Percentiles rank a stretch among this genome's conserved stretches.
phyloP scores from a whole-genome alignment of 2,113 vertebrate genomes.

The Turdus rufiventris region DNA sequence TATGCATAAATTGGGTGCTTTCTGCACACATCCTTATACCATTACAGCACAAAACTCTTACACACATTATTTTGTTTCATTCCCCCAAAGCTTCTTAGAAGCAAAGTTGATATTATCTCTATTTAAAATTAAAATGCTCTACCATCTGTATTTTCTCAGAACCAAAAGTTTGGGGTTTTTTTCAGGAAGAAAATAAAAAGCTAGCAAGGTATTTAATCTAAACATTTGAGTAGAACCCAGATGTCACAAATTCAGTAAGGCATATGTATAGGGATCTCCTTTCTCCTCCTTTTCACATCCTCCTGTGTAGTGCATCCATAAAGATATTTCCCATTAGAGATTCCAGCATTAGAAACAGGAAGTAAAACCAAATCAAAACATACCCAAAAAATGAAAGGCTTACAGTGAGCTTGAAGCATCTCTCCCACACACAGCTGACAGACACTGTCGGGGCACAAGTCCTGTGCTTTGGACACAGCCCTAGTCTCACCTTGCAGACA shows the following conservation, averaged over 20 bases:
- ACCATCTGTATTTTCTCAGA: not conserved
- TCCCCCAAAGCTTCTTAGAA: not conserved
- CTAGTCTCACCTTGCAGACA: rapidly evolving
- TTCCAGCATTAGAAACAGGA: not conserved
- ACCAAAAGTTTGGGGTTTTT: not conserved
- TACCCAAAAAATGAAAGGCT: not conserved
- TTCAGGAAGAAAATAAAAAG: not conserved
- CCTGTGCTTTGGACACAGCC: not conserved
- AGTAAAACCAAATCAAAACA: not conserved
- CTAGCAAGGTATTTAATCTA: not conserved
- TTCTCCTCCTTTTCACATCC: not conserved
- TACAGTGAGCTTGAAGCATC: not conserved
- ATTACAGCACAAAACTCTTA: not conserved
- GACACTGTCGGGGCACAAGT: not conserved
- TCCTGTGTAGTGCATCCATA: not conserved
- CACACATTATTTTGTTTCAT: not conserved
- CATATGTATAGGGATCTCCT: not conserved
- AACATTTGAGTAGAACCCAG: not conserved
- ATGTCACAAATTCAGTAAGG: not conserved
- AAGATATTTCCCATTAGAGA: not conserved
- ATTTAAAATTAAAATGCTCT: not conserved
- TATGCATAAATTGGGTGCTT: not conserved
- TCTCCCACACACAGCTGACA: not conserved
- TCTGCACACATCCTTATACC: not conserved
- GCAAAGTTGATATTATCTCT: not conserved